A percentile compares a stretch with the other conserved stretches of the same genome.
Evolutionary conservation across 2,113 vertebrate genomes (phyloP).

Genomic region (Cercopithecus mona): DNA sequence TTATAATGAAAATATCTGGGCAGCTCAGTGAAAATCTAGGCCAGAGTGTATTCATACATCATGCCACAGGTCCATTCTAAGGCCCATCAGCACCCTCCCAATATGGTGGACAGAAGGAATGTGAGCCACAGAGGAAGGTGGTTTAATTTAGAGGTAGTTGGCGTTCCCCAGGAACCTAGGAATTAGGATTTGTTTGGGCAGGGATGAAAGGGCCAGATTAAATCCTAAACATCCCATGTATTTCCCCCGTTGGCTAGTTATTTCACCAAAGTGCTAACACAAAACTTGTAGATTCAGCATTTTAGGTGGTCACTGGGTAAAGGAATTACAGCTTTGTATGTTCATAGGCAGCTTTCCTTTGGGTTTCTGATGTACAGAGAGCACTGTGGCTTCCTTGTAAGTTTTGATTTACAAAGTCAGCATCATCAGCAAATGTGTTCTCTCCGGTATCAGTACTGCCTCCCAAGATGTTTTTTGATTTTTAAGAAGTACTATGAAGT

Average conservation of each 20-base stretch:
- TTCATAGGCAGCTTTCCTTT: neutral
- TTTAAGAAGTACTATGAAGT: constrained; percentile 22
- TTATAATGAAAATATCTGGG: neutral
- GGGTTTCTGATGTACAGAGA: neutral
- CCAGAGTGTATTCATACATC: neutral
- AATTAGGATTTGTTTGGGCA: neutral
- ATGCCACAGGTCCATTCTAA: neutral
- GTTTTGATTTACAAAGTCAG: neutral
- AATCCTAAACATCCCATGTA: neutral
- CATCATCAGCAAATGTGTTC: neutral
- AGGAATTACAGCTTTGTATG: neutral
- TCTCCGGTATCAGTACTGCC: neutral
- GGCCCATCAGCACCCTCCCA: neutral
- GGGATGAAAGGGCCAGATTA: neutral
- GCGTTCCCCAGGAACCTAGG: neutral
- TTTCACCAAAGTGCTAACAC: neutral
- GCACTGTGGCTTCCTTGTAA: accelerated
- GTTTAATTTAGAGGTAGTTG: neutral
- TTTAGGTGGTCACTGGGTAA: neutral
- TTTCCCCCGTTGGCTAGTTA: neutral
- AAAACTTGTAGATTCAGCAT: neutral
- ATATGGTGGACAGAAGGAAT: neutral
- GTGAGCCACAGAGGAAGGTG: neutral
- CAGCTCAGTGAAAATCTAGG: neutral
- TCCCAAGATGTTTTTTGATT: neutral